A percentile compares a stretch with the other conserved stretches of the same genome.
Evolutionary conservation across 1,140 invertebrate genomes (phyloP).

Genomic region (Nylanderia fulva): DNA sequence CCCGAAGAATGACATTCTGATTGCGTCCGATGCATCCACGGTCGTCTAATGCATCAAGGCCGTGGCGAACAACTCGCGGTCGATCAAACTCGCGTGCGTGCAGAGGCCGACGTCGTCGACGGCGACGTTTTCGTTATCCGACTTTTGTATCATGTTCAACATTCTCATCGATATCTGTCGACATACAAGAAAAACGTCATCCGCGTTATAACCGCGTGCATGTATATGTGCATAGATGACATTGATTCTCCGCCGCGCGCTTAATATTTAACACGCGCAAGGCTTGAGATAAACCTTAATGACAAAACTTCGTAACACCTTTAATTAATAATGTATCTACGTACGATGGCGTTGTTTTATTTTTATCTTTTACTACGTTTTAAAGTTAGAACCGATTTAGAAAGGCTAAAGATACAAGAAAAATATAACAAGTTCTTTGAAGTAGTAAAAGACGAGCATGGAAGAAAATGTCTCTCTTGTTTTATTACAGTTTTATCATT

Average conservation of each 20-base stretch:
- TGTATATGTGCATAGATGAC: neutral
- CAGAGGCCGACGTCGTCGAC: conserved; percentile 5
- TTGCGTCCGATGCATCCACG: conserved; percentile 10
- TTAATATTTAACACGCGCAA: conserved; percentile 50
- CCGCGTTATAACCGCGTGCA: conserved; percentile 16
- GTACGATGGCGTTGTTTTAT: neutral
- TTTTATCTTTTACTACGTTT: conserved; percentile 11
- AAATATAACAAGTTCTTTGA: neutral
- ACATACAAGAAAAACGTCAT: conserved; percentile 48
- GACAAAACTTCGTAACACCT: neutral
- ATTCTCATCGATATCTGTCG: conserved; percentile 49
- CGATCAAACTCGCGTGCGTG: conserved; percentile 42
- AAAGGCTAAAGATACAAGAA: neutral
- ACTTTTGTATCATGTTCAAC: conserved; percentile 48
- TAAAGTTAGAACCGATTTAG: conserved; percentile 19
- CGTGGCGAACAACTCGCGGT: conserved; percentile 12
- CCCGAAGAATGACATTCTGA: conserved; percentile 81
- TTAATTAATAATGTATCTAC: neutral
- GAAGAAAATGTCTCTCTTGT: neutral
- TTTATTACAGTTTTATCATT: no score
- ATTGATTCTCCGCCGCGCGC: conserved; percentile 20
- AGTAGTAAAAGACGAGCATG: neutral
- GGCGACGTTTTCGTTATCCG: conserved; percentile 41
- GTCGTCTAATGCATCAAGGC: conserved; percentile 31
- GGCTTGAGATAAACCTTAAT: conserved; percentile 23